These are phyloP conservation scores for Hippocampus guttulatus DNA, from an alignment of 2,113 vertebrate species.

Conservation along the genomic window DNA sequence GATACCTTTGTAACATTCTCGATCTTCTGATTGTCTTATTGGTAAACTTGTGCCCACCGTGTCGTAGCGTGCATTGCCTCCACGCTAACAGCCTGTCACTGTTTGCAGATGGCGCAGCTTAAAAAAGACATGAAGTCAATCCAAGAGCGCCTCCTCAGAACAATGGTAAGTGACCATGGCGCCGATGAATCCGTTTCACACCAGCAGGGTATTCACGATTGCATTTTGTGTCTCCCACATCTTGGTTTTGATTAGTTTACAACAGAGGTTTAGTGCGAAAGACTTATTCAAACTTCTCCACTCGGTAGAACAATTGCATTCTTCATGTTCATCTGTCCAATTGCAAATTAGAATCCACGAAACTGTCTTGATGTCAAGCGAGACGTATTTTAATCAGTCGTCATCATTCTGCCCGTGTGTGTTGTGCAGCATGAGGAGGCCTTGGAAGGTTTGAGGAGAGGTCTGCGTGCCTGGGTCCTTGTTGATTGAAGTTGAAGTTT, in stretches of 20 bases:
- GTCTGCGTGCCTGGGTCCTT: constrained; percentile 69
- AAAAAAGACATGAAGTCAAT: constrained; percentile 72
- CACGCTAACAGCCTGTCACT: constrained; percentile 23
- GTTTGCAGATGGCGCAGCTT: constrained; percentile 70
- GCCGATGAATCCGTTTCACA: constrained; percentile 1
- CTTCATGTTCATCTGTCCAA: background rate
- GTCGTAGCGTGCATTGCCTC: constrained; percentile 4
- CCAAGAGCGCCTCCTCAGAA: constrained; percentile 69
- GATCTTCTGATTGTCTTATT: constrained; percentile 18
- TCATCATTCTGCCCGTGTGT: constrained; percentile 19
- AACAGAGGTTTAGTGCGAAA: background rate
- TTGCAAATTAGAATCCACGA: background rate
- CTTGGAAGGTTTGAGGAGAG: constrained; percentile 64
- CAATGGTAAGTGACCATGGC: constrained; percentile 66
- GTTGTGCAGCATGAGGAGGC: constrained; percentile 68
- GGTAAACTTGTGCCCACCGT: constrained; percentile 20
- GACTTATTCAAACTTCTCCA: background rate
- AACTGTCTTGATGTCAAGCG: background rate
- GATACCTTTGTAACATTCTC: constrained; percentile 10
- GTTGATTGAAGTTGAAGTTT: constrained; percentile 48
- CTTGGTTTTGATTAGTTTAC: background rate
- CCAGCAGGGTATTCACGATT: constrained; percentile 6
- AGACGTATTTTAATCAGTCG: background rate
- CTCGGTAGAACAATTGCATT: background rate
- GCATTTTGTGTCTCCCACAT: constrained; percentile 2